phyloP scores from a whole-genome alignment of 2,888 invertebrate genomes.

The Octonoba sinensis region DNA sequence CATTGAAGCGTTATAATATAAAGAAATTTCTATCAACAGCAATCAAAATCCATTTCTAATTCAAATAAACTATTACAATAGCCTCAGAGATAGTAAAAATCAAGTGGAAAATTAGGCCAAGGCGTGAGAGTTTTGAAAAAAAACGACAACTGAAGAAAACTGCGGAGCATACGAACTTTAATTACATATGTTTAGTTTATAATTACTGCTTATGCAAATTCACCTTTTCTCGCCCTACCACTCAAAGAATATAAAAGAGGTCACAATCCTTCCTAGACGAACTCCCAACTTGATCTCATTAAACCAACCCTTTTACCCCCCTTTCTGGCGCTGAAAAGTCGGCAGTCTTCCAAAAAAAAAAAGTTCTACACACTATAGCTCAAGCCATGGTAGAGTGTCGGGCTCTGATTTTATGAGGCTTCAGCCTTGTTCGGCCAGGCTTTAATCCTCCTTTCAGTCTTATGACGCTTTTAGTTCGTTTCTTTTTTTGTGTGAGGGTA shows the following conservation, averaged over 20 bases:
- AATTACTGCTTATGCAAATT: slow-evolving; percentile 39
- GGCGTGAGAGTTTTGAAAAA: not conserved
- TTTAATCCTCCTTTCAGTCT: slow-evolving; percentile 22
- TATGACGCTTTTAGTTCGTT: not conserved
- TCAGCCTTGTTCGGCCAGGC: slow-evolving; percentile 1
- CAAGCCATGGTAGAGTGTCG: slow-evolving; percentile 16
- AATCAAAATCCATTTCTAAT: too few relatives aligned
- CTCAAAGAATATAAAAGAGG: slow-evolving; percentile 24
- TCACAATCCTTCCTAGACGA: slow-evolving; percentile 23
- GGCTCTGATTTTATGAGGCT: slow-evolving; percentile 35
- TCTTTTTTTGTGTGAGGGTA: not conserved
- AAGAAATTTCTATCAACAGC: too few relatives aligned
- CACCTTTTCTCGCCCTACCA: not conserved
- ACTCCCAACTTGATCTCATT: slow-evolving; percentile 41
- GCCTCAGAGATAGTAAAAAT: not conserved
- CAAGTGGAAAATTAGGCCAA: slow-evolving; percentile 9
- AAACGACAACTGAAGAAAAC: not conserved
- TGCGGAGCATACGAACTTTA: not conserved
- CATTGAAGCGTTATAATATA: too few relatives aligned
- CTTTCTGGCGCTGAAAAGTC: slow-evolving; percentile 21
- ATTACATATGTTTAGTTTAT: slow-evolving; percentile 18
- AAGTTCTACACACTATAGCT: too few relatives aligned
- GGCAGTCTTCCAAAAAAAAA: slow-evolving; percentile 38
- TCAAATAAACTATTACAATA: too few relatives aligned
- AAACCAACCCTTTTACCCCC: slow-evolving; percentile 21